These are phyloP conservation scores for Malurus leucopterus DNA, from an alignment of 2,797 vertebrate genomes.

Conservation along the genomic window DNA sequence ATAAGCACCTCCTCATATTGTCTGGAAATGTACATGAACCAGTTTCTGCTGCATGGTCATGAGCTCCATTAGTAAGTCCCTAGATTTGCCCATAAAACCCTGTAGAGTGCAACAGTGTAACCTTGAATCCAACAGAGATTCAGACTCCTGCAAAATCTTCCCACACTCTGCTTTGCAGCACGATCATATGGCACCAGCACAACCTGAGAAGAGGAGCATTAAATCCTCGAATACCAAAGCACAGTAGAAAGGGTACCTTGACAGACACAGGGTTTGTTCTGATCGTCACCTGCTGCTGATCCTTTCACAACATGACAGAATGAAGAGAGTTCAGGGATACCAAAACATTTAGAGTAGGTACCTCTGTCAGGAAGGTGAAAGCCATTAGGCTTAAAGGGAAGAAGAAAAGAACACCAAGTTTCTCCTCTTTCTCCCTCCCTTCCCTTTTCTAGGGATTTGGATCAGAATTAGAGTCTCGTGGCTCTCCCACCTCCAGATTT, in stretches of 20 bases:
- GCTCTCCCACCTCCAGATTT: neutral
- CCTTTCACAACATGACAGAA: rapidly evolving
- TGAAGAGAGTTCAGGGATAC: neutral
- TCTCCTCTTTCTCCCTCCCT: neutral
- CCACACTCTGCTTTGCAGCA: neutral
- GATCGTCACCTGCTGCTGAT: neutral
- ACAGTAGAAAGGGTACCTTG: neutral
- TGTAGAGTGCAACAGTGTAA: neutral
- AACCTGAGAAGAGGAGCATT: neutral
- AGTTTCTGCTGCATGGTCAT: neutral
- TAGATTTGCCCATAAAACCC: neutral
- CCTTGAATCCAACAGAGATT: neutral
- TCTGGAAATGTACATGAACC: neutral
- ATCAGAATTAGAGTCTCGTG: neutral
- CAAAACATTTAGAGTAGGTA: neutral
- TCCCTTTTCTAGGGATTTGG: neutral
- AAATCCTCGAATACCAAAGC: neutral
- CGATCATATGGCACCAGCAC: neutral
- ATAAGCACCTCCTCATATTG: neutral
- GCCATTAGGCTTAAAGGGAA: neutral
- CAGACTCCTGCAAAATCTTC: neutral
- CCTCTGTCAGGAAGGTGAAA: neutral
- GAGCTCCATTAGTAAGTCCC: neutral
- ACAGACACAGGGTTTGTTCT: neutral
- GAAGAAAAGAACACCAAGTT: neutral